A percentile compares a stretch with the other conserved stretches of the same genome.
phyloP scores from a whole-genome alignment of 53 echinoderm and acorn worm genomes.

The Patiria pectinifera region DNA sequence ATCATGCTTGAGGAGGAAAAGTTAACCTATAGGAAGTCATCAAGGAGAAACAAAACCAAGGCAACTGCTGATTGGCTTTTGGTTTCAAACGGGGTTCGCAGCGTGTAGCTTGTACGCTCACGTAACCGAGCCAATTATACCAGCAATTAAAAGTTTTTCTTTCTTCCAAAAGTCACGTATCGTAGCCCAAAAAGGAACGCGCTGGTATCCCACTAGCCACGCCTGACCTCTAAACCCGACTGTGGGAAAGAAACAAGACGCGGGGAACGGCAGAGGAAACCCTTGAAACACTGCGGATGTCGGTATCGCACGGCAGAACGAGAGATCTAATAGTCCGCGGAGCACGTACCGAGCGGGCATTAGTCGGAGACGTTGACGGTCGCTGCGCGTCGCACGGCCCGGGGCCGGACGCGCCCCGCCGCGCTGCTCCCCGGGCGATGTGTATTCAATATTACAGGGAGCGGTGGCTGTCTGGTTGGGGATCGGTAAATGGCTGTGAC shows the following conservation, averaged over 20 bases:
- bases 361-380: slow-evolving; percentile 33
- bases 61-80: slow-evolving; percentile 15
- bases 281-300: slow-evolving; percentile 31
- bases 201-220: slow-evolving; percentile 17
- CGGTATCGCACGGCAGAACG: not conserved
- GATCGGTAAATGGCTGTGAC: slow-evolving; percentile 37
- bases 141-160: slow-evolving; percentile 46
- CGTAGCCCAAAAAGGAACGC: not conserved
- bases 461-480: slow-evolving; percentile 42
- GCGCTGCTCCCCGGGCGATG: slow-evolving; percentile 43
- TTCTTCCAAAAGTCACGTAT: slow-evolving; percentile 25
- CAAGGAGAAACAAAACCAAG: not conserved
- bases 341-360: slow-evolving; percentile 57
- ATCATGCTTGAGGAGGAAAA: not conserved
- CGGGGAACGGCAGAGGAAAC: slow-evolving; percentile 3
- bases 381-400: slow-evolving; percentile 34
- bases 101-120: slow-evolving; percentile 41
- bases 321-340: not conserved
- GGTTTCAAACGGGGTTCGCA: not conserved
- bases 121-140: slow-evolving; percentile 41
- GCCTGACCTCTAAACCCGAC: slow-evolving; percentile 51
- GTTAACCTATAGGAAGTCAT: not conserved
- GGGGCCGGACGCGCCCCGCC: slow-evolving; percentile 58
- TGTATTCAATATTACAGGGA: slow-evolving; percentile 46
- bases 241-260: slow-evolving; percentile 37